These are phyloP conservation scores for Papilio aristodemus DNA, from an alignment of 1,140 invertebrate genomes.

Conservation along the genomic window DNA sequence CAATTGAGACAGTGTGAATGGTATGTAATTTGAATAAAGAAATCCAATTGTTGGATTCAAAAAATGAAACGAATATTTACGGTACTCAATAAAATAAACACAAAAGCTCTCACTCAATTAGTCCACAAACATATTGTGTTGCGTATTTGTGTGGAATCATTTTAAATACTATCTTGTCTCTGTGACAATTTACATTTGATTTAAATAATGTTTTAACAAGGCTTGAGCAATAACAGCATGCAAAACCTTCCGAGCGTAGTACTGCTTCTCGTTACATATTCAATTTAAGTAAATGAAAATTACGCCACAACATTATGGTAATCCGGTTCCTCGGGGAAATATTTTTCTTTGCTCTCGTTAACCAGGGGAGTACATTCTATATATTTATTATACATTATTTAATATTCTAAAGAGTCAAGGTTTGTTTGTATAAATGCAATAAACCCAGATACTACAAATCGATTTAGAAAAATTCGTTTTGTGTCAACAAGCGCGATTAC, in stretches of 20 bases:
- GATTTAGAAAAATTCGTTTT: too few relatives aligned
- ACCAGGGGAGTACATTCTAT: background rate
- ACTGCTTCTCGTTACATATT: slow-evolving; percentile 30
- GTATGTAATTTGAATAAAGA: too few relatives aligned
- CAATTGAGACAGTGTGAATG: too few relatives aligned
- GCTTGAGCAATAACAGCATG: slow-evolving; percentile 23
- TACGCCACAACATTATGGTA: slow-evolving; percentile 17
- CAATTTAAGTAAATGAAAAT: slow-evolving; percentile 22
- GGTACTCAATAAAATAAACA: background rate
- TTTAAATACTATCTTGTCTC: slow-evolving; percentile 9
- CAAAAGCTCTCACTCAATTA: background rate
- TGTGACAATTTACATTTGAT: slow-evolving; percentile 30
- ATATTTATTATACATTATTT: too few relatives aligned
- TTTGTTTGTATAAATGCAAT: too few relatives aligned
- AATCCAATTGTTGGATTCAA: background rate
- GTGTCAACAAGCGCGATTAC: too few relatives aligned
- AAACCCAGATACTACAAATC: too few relatives aligned
- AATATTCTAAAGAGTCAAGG: too few relatives aligned
- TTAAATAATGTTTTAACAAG: slow-evolving; percentile 32
- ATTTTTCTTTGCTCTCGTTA: slow-evolving; percentile 15
- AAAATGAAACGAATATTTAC: background rate
- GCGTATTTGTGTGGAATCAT: background rate
- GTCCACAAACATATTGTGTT: slow-evolving; percentile 3
- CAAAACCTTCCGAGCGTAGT: slow-evolving; percentile 21
- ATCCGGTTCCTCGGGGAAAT: background rate